Conservation (phyloP, 2,797 vertebrate genomes). For the Hydrolagus colliei region DNA sequence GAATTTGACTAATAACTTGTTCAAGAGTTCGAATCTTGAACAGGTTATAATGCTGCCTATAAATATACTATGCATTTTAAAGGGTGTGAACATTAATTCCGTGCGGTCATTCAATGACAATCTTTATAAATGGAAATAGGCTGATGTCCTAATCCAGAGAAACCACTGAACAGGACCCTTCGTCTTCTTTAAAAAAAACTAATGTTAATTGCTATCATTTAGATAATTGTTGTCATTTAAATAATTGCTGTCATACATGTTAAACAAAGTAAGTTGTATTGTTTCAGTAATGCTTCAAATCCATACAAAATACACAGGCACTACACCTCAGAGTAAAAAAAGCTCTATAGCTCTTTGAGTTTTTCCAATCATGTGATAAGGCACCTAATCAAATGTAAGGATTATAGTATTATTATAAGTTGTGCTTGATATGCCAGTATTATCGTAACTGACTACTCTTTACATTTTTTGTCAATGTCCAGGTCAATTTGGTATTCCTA, state of each 20-base stretch:
- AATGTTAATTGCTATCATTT: neutral
- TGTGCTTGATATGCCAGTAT: neutral
- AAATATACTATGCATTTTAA: neutral
- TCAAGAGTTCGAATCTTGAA: no score
- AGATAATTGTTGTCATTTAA: no score
- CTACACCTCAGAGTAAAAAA: no score
- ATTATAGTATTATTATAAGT: no score
- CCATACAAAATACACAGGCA: neutral
- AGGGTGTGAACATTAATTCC: neutral
- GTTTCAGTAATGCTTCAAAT: neutral
- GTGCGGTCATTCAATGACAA: neutral
- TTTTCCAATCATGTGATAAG: no score
- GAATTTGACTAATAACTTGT: no score
- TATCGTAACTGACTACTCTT: neutral
- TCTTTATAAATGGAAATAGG: neutral
- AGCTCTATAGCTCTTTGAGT: no score
- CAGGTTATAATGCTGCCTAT: no score
- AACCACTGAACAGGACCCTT: neutral
- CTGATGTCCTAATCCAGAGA: neutral
- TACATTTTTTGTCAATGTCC: constrained; percentile 32
- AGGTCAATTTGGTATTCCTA: constrained; percentile 93
- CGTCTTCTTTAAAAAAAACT: neutral
- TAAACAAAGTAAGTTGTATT: neutral
- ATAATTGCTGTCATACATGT: no score
- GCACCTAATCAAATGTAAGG: no score